Percentiles rank a stretch among this genome's conserved stretches.
Conservation (phyloP, 2,888 invertebrate genomes). For the Cremastobaeus sp. region DNA sequence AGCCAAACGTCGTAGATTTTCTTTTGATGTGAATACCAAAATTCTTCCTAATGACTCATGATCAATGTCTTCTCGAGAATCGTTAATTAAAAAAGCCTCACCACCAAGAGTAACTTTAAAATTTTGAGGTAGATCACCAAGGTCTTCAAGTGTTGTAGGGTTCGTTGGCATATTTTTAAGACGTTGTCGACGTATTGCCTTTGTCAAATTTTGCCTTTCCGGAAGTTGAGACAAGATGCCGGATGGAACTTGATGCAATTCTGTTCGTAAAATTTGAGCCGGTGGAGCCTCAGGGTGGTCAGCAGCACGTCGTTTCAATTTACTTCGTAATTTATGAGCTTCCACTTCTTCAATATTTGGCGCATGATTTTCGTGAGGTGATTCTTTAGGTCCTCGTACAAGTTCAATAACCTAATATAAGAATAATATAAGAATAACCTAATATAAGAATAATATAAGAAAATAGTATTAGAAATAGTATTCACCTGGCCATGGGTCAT, state of each 20-base stretch:
- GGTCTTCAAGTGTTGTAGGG: too few relatives aligned
- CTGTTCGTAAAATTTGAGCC: too few relatives aligned
- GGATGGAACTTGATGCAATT: too few relatives aligned
- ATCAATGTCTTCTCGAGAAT: too few relatives aligned
- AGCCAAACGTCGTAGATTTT: slow-evolving; percentile 6
- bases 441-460: too few relatives aligned
- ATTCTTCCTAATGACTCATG: neutral
- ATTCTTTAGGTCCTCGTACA: neutral
- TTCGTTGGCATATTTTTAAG: slow-evolving; percentile 33
- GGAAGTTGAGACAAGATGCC: too few relatives aligned
- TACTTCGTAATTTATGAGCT: slow-evolving; percentile 2
- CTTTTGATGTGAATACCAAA: too few relatives aligned
- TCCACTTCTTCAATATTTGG: slow-evolving; percentile 2
- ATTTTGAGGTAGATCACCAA: slow-evolving; percentile 13
- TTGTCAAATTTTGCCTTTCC: too few relatives aligned
- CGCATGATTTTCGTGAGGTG: slow-evolving; percentile 6
- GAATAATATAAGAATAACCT: too few relatives aligned
- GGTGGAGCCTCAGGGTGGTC: too few relatives aligned
- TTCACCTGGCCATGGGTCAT: slow-evolving; percentile 7
- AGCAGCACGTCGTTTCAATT: slow-evolving; percentile 1
- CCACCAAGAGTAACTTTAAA: slow-evolving; percentile 21
- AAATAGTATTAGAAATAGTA: too few relatives aligned
- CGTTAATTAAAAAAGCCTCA: slow-evolving; percentile 18
- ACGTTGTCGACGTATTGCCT: slow-evolving; percentile 17
- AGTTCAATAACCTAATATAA: slow-evolving; percentile 14